Evolutionary conservation across 2,888 invertebrate species (phyloP).

Genomic region (Ernsta delagoae): DNA sequence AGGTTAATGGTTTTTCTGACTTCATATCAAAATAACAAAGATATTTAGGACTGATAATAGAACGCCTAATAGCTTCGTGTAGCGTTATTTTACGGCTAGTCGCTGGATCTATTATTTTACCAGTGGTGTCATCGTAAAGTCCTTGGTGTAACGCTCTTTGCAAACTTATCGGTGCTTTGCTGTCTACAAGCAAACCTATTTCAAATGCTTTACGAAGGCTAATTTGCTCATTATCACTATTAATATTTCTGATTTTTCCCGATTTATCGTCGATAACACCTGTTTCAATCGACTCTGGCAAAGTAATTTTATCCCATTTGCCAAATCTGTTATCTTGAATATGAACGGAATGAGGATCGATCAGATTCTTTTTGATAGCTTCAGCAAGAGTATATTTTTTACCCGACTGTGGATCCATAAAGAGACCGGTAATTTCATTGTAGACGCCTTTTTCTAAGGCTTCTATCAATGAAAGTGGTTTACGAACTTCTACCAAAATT

Average conservation of each 20-base stretch:
- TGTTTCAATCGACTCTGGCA: slow-evolving; percentile 91
- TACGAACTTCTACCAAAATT: slow-evolving; percentile 91
- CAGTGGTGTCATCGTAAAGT: slow-evolving; percentile 91
- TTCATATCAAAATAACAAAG: slow-evolving; percentile 93
- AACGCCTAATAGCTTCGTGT: slow-evolving; percentile 93
- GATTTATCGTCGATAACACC: slow-evolving; percentile 90
- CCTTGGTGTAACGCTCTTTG: slow-evolving; percentile 95
- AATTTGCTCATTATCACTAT: slow-evolving; percentile 87
- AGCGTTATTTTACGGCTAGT: slow-evolving; percentile 92
- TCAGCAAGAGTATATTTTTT: slow-evolving; percentile 91
- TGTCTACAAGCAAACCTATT: slow-evolving; percentile 91
- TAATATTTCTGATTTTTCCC: slow-evolving; percentile 89
- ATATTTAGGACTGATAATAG: slow-evolving; percentile 91
- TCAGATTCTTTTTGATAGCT: slow-evolving; percentile 91
- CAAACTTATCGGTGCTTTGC: slow-evolving; percentile 91
- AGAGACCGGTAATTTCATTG: slow-evolving; percentile 90
- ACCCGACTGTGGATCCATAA: slow-evolving; percentile 93
- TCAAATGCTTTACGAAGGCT: slow-evolving; percentile 91
- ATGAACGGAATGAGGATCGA: slow-evolving; percentile 93
- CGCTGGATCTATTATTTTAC: slow-evolving; percentile 92
- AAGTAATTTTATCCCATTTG: slow-evolving; percentile 90
- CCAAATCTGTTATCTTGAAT: slow-evolving; percentile 91
- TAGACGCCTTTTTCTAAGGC: slow-evolving; percentile 93
- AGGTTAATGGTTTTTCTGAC: slow-evolving; percentile 88
- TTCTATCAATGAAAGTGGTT: slow-evolving; percentile 92